These are phyloP conservation scores for Calidris pygmaea DNA, from an alignment of 2,113 vertebrate species.

Conservation along the genomic window DNA sequence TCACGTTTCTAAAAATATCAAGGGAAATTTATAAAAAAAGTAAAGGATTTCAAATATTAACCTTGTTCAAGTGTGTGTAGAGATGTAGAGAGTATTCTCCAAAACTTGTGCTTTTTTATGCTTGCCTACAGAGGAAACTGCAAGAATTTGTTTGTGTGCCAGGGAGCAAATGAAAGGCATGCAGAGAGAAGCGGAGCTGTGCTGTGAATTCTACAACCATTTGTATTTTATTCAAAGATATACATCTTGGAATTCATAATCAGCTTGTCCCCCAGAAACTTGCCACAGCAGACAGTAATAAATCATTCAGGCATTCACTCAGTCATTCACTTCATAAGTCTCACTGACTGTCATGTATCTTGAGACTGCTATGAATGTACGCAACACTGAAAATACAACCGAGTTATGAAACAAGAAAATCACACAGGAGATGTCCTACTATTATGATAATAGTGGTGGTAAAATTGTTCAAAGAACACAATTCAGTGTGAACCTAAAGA, in stretches of 20 bases:
- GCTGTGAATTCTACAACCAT: background rate
- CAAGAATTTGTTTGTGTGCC: background rate
- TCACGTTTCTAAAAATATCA: background rate
- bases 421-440: background rate
- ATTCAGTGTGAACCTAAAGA: background rate
- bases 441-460: background rate
- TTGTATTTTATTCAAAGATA: background rate
- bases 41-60: background rate
- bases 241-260: background rate
- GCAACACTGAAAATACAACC: background rate
- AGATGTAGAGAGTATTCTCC: background rate
- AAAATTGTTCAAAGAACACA: background rate
- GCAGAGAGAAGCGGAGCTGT: background rate
- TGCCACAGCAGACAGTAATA: background rate
- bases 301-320: conserved; percentile 14
- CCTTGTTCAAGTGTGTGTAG: background rate
- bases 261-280: background rate
- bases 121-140: background rate
- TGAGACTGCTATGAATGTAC: background rate
- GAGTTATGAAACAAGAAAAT: background rate
- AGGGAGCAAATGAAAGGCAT: background rate
- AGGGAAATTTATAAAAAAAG: background rate
- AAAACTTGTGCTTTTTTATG: background rate
- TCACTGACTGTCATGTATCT: background rate
- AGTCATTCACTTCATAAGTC: background rate